Conservation (phyloP, 2,797 vertebrate genomes). For the Myotis findleyi region DNA sequence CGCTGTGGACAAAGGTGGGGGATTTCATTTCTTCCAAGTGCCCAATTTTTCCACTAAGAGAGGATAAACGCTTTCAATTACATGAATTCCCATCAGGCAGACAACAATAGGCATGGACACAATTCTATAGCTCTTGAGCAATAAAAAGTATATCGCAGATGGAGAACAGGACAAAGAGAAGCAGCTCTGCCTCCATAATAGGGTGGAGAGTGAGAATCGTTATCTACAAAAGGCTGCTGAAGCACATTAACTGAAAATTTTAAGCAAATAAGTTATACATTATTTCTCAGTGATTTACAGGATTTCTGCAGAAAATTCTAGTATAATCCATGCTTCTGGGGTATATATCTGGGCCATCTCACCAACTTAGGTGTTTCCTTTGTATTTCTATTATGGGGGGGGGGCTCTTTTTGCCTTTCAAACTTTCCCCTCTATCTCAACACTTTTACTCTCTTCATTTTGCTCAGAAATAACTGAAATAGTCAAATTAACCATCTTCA, state of each 20-base stretch:
- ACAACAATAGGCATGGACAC: slow-evolving; percentile 66
- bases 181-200: slow-evolving; percentile 65
- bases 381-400: neutral
- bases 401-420: neutral
- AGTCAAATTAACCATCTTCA: slow-evolving; percentile 6
- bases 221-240: slow-evolving; percentile 64
- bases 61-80: slow-evolving; percentile 78
- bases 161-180: slow-evolving; percentile 58
- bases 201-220: slow-evolving; percentile 22
- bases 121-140: slow-evolving; percentile 58
- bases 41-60: slow-evolving; percentile 78
- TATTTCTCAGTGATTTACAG: slow-evolving; percentile 70
- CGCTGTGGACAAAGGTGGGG: slow-evolving; percentile 70
- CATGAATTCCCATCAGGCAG: slow-evolving; percentile 69
- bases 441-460: neutral
- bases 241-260: slow-evolving; percentile 77
- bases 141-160: slow-evolving; percentile 68
- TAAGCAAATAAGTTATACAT: slow-evolving; percentile 79
- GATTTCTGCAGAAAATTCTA: neutral
- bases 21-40: slow-evolving; percentile 78
- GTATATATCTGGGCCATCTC: neutral
- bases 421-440: slow-evolving; percentile 7
- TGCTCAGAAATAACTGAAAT: slow-evolving; percentile 31
- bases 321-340: neutral
- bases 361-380: neutral